These are phyloP conservation scores for Helobdella robusta DNA, from an alignment of 2,888 invertebrate species.

Conservation along the genomic window DNA sequence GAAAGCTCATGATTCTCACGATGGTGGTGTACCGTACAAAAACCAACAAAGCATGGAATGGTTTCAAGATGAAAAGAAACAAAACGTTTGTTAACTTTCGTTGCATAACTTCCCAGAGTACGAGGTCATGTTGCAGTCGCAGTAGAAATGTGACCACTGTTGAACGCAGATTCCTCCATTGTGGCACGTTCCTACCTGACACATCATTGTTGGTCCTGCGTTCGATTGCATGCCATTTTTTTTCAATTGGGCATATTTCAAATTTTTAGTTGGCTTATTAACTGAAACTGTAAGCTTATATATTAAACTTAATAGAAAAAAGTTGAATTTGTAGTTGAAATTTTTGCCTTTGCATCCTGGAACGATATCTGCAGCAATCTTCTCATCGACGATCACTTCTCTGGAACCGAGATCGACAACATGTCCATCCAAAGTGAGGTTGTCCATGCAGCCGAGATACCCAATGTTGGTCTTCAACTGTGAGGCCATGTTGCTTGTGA, in stretches of 20 bases:
- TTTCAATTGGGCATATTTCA: neutral
- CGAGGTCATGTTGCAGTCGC: slow-evolving; percentile 91
- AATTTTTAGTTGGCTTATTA: neutral
- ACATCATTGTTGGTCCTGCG: slow-evolving; percentile 4
- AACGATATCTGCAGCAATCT: slow-evolving; percentile 8
- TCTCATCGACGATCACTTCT: no score
- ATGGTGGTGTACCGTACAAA: no score
- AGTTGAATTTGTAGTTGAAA: no score
- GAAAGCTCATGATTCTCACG: no score
- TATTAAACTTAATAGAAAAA: no score
- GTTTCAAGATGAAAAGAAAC: no score
- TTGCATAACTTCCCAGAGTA: slow-evolving; percentile 85
- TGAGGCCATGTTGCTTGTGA: neutral
- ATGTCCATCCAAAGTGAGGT: slow-evolving; percentile 72
- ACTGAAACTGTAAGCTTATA: neutral
- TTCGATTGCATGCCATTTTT: neutral
- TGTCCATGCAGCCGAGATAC: slow-evolving; percentile 86
- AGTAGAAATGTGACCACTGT: slow-evolving; percentile 83
- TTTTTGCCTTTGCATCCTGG: slow-evolving; percentile 29
- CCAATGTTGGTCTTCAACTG: slow-evolving; percentile 52
- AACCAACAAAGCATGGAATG: no score
- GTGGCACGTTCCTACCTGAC: slow-evolving; percentile 68
- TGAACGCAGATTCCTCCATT: slow-evolving; percentile 87
- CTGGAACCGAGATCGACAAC: slow-evolving; percentile 54
- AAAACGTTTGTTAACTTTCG: slow-evolving; percentile 79